A percentile compares a stretch with the other conserved stretches of the same genome.
Evolutionary conservation across 1,140 invertebrate genomes (phyloP).

Genomic region (Cotesia chilonis): DNA sequence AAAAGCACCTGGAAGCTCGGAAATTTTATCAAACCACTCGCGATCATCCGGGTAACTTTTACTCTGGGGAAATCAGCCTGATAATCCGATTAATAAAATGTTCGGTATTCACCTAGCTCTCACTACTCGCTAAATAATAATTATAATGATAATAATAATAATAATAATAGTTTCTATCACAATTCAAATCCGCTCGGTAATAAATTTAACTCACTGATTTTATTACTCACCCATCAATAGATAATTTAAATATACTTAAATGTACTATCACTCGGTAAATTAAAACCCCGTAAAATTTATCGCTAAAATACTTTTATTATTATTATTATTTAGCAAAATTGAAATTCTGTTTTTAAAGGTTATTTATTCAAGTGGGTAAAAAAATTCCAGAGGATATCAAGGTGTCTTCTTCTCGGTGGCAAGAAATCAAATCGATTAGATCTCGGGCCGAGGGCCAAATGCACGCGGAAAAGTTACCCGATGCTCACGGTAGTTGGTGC

Average conservation of each 20-base stretch:
- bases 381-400: slow-evolving; percentile 8
- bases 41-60: slow-evolving; percentile 33
- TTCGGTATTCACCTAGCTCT: slow-evolving; percentile 38
- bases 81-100: slow-evolving; percentile 67
- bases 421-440: slow-evolving; percentile 41
- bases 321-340: slow-evolving; percentile 51
- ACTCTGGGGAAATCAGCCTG: slow-evolving; percentile 63
- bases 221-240: slow-evolving; percentile 19
- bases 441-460: slow-evolving; percentile 24
- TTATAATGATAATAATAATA: not conserved
- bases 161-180: too few species aligned
- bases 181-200: slow-evolving; percentile 27
- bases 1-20: slow-evolving; percentile 22
- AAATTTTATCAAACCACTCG: slow-evolving; percentile 46
- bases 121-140: slow-evolving; percentile 14
- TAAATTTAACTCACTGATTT: slow-evolving; percentile 6
- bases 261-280: too few species aligned
- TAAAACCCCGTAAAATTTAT: too few species aligned
- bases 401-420: slow-evolving; percentile 22
- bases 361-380: not conserved
- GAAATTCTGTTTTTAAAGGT: slow-evolving; percentile 54
- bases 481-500: not conserved
- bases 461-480: slow-evolving; percentile 19
- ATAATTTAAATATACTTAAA: too few species aligned
- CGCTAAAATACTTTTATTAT: too few species aligned